These are phyloP conservation scores for Phasia obesa DNA, from an alignment of 2,888 invertebrate species.

Conservation along the genomic window DNA sequence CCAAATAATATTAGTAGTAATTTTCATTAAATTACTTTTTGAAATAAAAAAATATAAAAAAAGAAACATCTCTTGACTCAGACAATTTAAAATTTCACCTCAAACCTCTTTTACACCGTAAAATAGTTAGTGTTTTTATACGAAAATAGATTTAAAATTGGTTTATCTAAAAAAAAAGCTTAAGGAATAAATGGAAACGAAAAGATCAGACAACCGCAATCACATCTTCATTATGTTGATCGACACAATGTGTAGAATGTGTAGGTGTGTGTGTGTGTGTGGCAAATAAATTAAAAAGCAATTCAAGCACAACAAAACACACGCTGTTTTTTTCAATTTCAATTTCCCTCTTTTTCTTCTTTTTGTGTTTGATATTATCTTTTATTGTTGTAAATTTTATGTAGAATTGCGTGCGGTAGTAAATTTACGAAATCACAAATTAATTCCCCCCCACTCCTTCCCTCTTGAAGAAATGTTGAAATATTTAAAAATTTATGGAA, in stretches of 20 bases:
- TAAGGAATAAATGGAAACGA: neutral
- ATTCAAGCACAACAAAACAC: conserved; percentile 63
- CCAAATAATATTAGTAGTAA: too few species aligned
- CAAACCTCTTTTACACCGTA: conserved; percentile 1
- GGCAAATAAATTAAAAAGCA: conserved; percentile 61
- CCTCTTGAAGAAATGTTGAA: conserved; percentile 60
- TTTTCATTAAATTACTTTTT: conserved; percentile 24
- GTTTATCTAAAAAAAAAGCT: conserved; percentile 5
- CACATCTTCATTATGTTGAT: conserved; percentile 32
- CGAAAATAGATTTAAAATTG: conserved; percentile 12
- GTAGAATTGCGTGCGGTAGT: conserved; percentile 51
- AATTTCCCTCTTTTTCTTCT: conserved; percentile 1
- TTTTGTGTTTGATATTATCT: neutral
- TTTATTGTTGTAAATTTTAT: neutral
- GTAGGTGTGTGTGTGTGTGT: neutral
- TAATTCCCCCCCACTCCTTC: too few species aligned
- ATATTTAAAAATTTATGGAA: conserved; percentile 39
- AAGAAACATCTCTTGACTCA: conserved; percentile 10
- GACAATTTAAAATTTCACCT: conserved; percentile 30
- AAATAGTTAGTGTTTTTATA: conserved; percentile 18
- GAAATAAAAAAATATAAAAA: neutral
- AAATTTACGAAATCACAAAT: conserved; percentile 74
- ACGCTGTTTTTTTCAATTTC: conserved; percentile 2
- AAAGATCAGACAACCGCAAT: conserved; percentile 26
- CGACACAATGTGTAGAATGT: neutral